Evolutionary conservation across 1,140 invertebrate species (phyloP).

Genomic region (Drosophila nikananu): DNA sequence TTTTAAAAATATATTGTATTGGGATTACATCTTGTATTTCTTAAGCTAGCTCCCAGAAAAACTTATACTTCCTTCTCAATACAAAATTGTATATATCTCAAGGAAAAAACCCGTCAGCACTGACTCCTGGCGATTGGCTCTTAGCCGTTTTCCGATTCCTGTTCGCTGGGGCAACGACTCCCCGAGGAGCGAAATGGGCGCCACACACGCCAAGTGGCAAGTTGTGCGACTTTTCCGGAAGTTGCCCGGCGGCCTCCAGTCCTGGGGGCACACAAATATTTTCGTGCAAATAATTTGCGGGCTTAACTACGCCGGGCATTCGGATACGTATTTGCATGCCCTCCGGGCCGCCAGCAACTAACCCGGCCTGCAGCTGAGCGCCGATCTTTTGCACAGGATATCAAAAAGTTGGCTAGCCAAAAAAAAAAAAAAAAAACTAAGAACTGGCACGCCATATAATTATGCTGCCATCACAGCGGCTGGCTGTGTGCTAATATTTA

Average conservation of each 20-base stretch:
- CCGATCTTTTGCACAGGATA: conserved; percentile 48
- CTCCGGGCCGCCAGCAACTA: background rate
- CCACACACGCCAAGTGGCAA: conserved; percentile 81
- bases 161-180: conserved; percentile 43
- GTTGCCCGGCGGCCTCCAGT: conserved; percentile 50
- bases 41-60: background rate
- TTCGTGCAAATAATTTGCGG: conserved; percentile 83
- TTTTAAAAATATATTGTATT: too few species aligned
- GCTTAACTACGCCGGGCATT: conserved; percentile 76
- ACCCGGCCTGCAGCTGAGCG: background rate
- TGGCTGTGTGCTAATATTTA: conserved; percentile 64
- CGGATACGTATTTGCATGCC: conserved; percentile 66
- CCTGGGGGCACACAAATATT: conserved; percentile 64
- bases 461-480: conserved; percentile 68
- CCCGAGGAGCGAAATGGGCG: conserved; percentile 64
- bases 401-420: conserved; percentile 35
- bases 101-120: background rate
- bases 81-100: background rate
- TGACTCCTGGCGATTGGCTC: conserved; percentile 6
- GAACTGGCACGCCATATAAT: conserved; percentile 54
- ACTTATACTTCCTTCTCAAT: background rate
- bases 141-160: conserved; percentile 4
- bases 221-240: conserved; percentile 62
- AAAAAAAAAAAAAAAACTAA: conserved; percentile 7
- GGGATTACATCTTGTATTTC: background rate